A percentile compares a stretch with the other conserved stretches of the same genome.
These are phyloP conservation scores for Falcunculus frontatus DNA, from an alignment of 2,113 vertebrate genomes.

Conservation along the genomic window DNA sequence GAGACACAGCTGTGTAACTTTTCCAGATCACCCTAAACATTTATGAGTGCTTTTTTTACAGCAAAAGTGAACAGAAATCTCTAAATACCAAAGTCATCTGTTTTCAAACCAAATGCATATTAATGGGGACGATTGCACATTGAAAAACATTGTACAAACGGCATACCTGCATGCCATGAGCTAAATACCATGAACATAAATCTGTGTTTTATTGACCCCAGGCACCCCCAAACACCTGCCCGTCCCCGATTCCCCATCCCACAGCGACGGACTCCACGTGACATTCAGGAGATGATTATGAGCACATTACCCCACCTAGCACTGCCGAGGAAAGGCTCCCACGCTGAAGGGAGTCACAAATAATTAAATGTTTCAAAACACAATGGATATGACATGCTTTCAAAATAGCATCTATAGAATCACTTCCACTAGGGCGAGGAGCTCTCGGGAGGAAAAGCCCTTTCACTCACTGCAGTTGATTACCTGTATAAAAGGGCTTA, in stretches of 20 bases:
- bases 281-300: background rate
- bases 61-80: background rate
- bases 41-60: background rate
- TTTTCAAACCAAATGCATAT: background rate
- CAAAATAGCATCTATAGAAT: slow-evolving; percentile 66
- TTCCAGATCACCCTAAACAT: background rate
- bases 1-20: background rate
- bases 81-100: background rate
- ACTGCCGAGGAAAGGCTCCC: slow-evolving; percentile 37
- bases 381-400: slow-evolving; percentile 65
- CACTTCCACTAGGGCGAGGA: slow-evolving; percentile 48
- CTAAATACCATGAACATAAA: background rate
- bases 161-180: background rate
- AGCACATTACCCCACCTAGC: slow-evolving; percentile 17
- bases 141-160: rapidly evolving
- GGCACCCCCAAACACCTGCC: background rate
- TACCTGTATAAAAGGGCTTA: slow-evolving; percentile 60
- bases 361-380: slow-evolving; percentile 69
- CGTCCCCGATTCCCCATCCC: rapidly evolving
- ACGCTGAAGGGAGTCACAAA: slow-evolving; percentile 64
- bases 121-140: background rate
- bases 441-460: slow-evolving; percentile 57
- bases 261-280: rapidly evolving
- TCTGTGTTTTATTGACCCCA: background rate
- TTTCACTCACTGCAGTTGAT: slow-evolving; percentile 63